Evolutionary conservation across 2,797 vertebrate genomes (phyloP).

Genomic region (Sebastes steindachneri): DNA sequence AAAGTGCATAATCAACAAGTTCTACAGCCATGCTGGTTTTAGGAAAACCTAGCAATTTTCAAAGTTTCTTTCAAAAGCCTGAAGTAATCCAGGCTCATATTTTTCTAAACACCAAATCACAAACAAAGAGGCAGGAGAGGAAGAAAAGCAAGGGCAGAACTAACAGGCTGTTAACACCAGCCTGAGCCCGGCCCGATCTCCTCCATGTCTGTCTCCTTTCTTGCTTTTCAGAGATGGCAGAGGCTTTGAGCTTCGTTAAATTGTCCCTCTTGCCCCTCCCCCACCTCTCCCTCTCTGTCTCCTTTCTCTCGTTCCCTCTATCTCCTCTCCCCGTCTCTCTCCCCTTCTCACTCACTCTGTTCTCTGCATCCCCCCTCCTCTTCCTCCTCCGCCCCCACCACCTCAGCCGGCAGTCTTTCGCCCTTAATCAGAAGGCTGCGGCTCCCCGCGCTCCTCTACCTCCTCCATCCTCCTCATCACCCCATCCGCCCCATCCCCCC

Average conservation of each 20-base stretch:
- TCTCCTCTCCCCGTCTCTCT: constrained; percentile 53
- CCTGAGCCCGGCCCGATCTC: constrained; percentile 63
- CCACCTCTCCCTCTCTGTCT: constrained; percentile 43
- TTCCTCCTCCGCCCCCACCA: constrained; percentile 36
- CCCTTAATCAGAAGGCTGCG: constrained; percentile 83
- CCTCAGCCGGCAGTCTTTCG: constrained; percentile 75
- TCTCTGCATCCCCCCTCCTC: constrained; percentile 48
- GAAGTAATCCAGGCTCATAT: constrained; percentile 52
- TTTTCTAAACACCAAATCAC: constrained; percentile 63
- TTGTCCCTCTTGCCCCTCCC: constrained; percentile 76
- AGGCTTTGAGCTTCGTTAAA: constrained; percentile 82
- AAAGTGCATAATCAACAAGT: constrained; percentile 51
- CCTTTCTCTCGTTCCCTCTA: constrained; percentile 50
- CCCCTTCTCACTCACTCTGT: constrained; percentile 61
- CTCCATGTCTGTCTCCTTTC: constrained; percentile 67
- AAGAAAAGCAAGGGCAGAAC: constrained; percentile 63
- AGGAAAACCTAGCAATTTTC: constrained; percentile 22
- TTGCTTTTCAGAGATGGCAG: constrained; percentile 73
- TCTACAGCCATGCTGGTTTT: constrained; percentile 9
- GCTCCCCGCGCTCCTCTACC: constrained; percentile 57
- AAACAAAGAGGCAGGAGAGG: constrained; percentile 69
- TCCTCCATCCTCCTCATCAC: constrained; percentile 45
- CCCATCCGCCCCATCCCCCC: constrained; percentile 28
- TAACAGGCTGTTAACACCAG: constrained; percentile 76
- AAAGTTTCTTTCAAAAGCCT: constrained; percentile 54